A percentile compares a stretch with the other conserved stretches of the same genome.
Conservation (phyloP, 2,797 vertebrate genomes). For the Enteromius radiatus region DNA sequence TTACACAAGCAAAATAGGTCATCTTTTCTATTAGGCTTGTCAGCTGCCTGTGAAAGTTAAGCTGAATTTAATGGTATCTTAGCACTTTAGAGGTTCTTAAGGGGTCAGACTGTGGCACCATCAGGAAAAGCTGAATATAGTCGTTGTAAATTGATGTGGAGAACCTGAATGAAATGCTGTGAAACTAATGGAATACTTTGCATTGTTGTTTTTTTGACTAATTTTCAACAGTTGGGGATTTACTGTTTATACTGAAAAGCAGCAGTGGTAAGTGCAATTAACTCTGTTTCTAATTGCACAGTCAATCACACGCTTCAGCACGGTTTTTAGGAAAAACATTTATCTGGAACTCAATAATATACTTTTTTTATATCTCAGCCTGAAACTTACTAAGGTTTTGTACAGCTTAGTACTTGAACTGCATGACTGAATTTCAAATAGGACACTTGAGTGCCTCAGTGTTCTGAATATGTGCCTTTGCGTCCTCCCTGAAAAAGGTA, state of each 20-base stretch:
- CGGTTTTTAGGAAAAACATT: slow-evolving; percentile 13
- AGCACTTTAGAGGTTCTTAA: slow-evolving; percentile 53
- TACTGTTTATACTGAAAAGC: slow-evolving; percentile 88
- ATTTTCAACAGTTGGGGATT: slow-evolving; percentile 87
- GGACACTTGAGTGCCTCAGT: slow-evolving; percentile 36
- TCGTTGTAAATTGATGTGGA: slow-evolving; percentile 54
- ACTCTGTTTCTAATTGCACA: slow-evolving; percentile 51
- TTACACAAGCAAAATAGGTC: slow-evolving; percentile 17
- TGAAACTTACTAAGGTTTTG: slow-evolving; percentile 23
- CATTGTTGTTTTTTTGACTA: slow-evolving; percentile 58
- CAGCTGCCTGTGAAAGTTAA: slow-evolving; percentile 57
- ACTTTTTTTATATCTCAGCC: not conserved
- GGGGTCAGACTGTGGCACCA: slow-evolving; percentile 53
- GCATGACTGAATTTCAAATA: slow-evolving; percentile 35
- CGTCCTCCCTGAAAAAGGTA: slow-evolving; percentile 77
- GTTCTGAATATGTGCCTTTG: slow-evolving; percentile 22
- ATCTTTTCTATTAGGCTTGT: slow-evolving; percentile 21
- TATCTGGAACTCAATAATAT: slow-evolving; percentile 2
- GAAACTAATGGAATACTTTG: slow-evolving; percentile 66
- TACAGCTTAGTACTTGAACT: slow-evolving; percentile 27
- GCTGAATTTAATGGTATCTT: slow-evolving; percentile 59
- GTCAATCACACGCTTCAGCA: slow-evolving; percentile 47
- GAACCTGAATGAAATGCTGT: slow-evolving; percentile 59
- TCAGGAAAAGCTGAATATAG: slow-evolving; percentile 53
- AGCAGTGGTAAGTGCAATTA: slow-evolving; percentile 88